These are phyloP conservation scores for Adineta ricciae DNA, from an alignment of 2,888 invertebrate genomes.

Conservation along the genomic window DNA sequence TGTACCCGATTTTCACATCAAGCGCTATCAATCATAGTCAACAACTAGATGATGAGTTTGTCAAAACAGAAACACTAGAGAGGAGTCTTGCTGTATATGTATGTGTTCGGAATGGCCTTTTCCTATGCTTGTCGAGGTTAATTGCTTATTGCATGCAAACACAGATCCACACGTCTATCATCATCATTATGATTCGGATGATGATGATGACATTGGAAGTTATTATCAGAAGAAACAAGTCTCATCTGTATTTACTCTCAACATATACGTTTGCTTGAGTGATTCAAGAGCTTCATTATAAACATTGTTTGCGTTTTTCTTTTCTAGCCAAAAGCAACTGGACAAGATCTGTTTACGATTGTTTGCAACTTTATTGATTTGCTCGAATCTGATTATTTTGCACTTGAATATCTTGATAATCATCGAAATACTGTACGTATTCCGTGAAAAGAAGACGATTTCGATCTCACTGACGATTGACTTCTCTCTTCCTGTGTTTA, in stretches of 20 bases:
- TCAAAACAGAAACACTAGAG: background rate
- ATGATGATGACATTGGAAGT: background rate
- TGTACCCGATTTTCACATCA: background rate
- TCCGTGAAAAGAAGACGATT: background rate
- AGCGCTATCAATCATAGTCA: background rate
- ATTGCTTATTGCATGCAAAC: background rate
- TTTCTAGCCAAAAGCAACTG: slow-evolving; percentile 29
- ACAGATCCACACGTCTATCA: background rate
- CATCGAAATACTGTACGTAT: slow-evolving; percentile 67
- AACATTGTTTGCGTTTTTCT: background rate
- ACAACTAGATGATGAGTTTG: background rate
- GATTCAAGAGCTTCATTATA: background rate
- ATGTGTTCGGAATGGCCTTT: background rate
- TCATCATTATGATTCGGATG: background rate
- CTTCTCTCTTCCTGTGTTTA: background rate
- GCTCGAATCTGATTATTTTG: slow-evolving; percentile 94
- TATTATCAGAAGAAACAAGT: background rate
- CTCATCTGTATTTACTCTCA: background rate
- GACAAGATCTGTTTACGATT: slow-evolving; percentile 26
- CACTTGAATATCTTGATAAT: slow-evolving; percentile 82
- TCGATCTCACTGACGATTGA: background rate
- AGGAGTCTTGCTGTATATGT: background rate
- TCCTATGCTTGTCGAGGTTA: background rate
- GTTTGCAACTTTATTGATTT: slow-evolving; percentile 72
- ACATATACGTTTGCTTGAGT: background rate